Evolutionary conservation across 2,888 invertebrate genomes (phyloP).

Genomic region (Holacanthella duospinosa): DNA sequence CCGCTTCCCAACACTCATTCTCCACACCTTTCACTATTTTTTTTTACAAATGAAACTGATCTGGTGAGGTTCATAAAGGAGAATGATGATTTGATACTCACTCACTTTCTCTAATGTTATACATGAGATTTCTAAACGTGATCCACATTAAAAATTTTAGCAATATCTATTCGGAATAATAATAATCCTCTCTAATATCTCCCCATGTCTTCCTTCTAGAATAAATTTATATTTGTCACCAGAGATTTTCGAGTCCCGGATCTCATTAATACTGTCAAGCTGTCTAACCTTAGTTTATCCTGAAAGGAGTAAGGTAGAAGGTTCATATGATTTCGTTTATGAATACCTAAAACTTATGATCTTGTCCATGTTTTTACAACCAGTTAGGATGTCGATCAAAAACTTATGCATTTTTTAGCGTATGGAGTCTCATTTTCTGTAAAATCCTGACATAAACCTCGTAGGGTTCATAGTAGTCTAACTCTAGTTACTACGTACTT

Average conservation of each 20-base stretch:
- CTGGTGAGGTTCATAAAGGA: neutral
- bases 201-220: neutral
- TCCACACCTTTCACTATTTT: neutral
- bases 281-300: no score
- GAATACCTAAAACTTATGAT: no score
- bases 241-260: neutral
- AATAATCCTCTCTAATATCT: neutral
- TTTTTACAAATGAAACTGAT: neutral
- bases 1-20: neutral
- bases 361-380: no score
- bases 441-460: no score
- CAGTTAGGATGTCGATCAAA: no score
- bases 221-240: neutral
- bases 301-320: no score
- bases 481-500: no score
- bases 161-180: constrained; percentile 5
- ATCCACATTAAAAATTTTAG: constrained; percentile 29
- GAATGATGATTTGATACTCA: neutral
- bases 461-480: no score
- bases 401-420: no score
- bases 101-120: constrained; percentile 31
- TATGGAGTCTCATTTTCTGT: no score
- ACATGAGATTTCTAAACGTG: constrained; percentile 36
- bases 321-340: no score
- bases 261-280: neutral